phyloP scores from a whole-genome alignment of 1,140 invertebrate genomes.

The Lasioglossum albipes region DNA sequence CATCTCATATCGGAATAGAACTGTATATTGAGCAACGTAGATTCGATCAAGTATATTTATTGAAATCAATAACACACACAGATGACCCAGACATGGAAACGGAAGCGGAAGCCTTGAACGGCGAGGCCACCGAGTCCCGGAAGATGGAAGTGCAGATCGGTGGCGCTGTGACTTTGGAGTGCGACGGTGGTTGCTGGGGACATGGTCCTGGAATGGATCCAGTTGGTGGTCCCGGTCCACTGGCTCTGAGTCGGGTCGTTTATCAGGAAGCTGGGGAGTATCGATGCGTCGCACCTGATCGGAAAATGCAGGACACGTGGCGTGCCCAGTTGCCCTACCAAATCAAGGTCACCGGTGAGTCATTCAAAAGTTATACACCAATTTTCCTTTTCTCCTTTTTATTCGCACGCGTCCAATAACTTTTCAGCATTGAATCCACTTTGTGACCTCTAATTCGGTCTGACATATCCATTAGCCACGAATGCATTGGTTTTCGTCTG shows the following conservation, averaged over 20 bases:
- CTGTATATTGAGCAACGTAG: too few relatives aligned
- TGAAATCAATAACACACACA: constrained; percentile 65
- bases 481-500: background rate
- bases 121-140: constrained; percentile 80
- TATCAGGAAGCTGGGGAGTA: constrained; percentile 90
- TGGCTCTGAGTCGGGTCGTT: constrained; percentile 85
- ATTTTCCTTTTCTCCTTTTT: background rate
- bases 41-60: background rate
- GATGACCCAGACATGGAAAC: constrained; percentile 83
- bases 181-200: constrained; percentile 85
- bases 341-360: constrained; percentile 82
- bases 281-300: constrained; percentile 85
- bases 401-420: too few relatives aligned
- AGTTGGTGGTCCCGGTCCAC: constrained; percentile 82
- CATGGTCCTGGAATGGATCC: constrained; percentile 83
- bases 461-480: background rate
- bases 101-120: constrained; percentile 77
- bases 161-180: constrained; percentile 90
- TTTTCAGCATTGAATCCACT: background rate
- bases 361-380: background rate
- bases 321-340: constrained; percentile 80
- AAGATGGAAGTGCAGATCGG: constrained; percentile 90
- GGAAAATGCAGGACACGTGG: constrained; percentile 80
- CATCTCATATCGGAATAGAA: too few relatives aligned
- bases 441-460: background rate